Evolutionary conservation across 2,113 vertebrate genomes (phyloP), one percentile per base, ranked within the genome.

Genomic region (Benitochromis conjunctus): DNA sequence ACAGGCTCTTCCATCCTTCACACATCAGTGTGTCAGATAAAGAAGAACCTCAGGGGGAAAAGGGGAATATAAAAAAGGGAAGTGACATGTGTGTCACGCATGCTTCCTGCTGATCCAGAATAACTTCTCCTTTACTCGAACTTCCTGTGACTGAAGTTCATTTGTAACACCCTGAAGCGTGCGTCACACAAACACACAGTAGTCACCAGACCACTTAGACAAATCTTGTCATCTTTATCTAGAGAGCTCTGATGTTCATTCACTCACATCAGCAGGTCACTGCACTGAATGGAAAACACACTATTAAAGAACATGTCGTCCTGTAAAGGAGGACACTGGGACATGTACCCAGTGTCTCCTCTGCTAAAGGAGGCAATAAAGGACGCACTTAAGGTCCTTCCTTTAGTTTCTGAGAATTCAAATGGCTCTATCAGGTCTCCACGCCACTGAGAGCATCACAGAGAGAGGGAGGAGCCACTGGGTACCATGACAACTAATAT

Each of bases 1-100:
- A 66, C 19, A 66, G 19, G 34, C 19, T 2, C 10, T 41, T 21
- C 21, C 62, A 38, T 21, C 6, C 10, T 0, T 0, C 34, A 21
- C 34, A 41, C 62, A 66, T 41, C 62, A 66, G 62, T 41, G 36
- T 14, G 19, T 41, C 62, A 41, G 62, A 41, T 41, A 66, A 66
- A 66, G 60, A 64, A 38, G n/a, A 66, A 66, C 12, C 34, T 41
- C 36, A 21, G 36, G 21, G 36, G 36, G 7, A 36, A 36, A 36
- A 36, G 6, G 2, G 26, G 26, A 26, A 26, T 26, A 26, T 26
- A 26, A 26, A 26, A 26, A 26, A 26, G 7, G 19, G 34, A 41
- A 41, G 62, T 56, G 21, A 3, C 54, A 2, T 21, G 19, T 64
- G 5, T 6, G 6, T 7, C 5, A 7, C 36, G 3, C 36, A 38